Evolutionary conservation across 1,140 invertebrate genomes (phyloP).

Genomic region (Artemia franciscana): DNA sequence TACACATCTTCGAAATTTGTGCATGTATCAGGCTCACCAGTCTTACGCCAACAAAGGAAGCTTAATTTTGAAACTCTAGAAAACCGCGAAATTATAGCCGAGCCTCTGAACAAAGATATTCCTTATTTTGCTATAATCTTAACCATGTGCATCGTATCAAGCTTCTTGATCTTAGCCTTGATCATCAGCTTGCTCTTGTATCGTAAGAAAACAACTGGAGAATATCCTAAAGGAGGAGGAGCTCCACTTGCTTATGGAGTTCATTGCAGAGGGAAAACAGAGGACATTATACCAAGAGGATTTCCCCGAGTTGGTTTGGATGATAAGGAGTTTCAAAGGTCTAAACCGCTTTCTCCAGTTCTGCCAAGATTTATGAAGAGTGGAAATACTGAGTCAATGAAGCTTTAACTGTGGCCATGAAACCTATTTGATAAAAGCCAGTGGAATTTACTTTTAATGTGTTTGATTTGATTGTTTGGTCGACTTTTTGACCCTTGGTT

Average conservation of each 20-base stretch:
- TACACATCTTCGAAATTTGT: slow-evolving; percentile 34
- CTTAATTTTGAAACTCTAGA: slow-evolving; percentile 31
- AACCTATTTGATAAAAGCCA: no score
- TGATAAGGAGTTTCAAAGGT: not conserved
- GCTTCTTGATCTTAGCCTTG: slow-evolving; percentile 41
- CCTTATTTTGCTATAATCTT: slow-evolving; percentile 43
- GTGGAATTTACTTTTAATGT: no score
- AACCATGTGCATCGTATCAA: slow-evolving; percentile 38
- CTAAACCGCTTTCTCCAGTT: not conserved
- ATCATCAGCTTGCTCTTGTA: slow-evolving; percentile 40
- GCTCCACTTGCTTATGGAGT: slow-evolving; percentile 4
- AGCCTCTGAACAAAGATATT: slow-evolving; percentile 31
- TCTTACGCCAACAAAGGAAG: slow-evolving; percentile 18
- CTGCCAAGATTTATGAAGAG: not conserved
- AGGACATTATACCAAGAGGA: slow-evolving; percentile 5
- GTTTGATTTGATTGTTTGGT: no score
- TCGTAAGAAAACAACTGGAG: slow-evolving; percentile 18
- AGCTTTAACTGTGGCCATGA: not conserved
- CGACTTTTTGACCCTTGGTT: no score
- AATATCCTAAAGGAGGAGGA: slow-evolving; percentile 9
- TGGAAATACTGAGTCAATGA: not conserved
- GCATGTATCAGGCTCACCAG: slow-evolving; percentile 24
- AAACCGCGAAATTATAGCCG: slow-evolving; percentile 38
- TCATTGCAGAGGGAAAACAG: slow-evolving; percentile 1
- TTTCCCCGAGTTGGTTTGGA: slow-evolving; percentile 8